phyloP scores from a whole-genome alignment of 2,113 vertebrate species.

The Psittacula cyanocephala region DNA sequence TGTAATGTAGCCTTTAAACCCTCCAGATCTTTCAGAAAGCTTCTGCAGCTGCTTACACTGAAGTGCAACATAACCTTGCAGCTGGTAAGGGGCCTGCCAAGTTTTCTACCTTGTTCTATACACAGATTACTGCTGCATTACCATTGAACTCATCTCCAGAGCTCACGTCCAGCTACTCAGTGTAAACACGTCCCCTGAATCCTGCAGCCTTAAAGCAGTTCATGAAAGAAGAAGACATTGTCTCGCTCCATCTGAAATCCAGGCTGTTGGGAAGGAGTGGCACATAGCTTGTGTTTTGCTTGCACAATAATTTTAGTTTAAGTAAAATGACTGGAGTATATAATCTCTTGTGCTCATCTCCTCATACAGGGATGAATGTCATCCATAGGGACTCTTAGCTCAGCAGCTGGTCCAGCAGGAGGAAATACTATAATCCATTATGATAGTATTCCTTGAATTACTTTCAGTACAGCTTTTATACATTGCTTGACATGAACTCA shows the following conservation, averaged over 20 bases:
- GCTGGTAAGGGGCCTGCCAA: not conserved
- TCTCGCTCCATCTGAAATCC: not conserved
- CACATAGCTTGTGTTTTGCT: not conserved
- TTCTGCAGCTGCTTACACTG: not conserved
- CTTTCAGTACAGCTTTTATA: not conserved
- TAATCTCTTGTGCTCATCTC: not conserved
- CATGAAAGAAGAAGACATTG: not conserved
- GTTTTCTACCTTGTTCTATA: not conserved
- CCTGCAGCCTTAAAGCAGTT: not conserved
- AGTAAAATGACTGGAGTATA: not conserved
- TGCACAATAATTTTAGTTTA: not conserved
- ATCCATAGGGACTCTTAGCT: not conserved
- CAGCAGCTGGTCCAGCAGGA: not conserved
- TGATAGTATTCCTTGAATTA: not conserved
- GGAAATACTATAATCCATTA: not conserved
- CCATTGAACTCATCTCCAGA: not conserved
- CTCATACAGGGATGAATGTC: not conserved
- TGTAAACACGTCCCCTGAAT: not conserved
- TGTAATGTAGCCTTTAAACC: not conserved
- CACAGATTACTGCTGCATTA: not conserved
- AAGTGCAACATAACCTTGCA: not conserved
- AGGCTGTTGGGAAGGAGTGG: not conserved
- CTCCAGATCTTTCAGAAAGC: not conserved
- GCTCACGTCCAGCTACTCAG: not conserved
- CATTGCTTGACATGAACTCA: not conserved